Evolutionary conservation across 1,140 invertebrate species (phyloP).

Genomic region (Araneus ventricosus): DNA sequence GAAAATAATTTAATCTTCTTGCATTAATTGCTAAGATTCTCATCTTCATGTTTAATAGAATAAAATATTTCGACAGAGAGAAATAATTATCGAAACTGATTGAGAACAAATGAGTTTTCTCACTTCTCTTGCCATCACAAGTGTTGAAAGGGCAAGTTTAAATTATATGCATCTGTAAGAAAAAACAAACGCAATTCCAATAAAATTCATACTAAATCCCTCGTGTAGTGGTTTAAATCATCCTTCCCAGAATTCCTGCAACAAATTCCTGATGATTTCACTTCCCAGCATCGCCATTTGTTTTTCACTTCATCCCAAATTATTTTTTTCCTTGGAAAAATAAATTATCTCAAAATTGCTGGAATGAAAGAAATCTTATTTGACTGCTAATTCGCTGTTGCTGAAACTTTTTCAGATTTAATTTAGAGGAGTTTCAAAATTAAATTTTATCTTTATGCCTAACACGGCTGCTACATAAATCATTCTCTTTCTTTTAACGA

Average conservation of each 20-base stretch:
- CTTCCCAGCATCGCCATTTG: conserved; percentile 28
- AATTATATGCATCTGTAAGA: neutral
- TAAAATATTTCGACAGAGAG: neutral
- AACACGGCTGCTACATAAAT: neutral
- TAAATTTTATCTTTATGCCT: neutral
- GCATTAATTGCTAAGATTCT: too few relatives aligned
- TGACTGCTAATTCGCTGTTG: neutral
- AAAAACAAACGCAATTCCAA: neutral
- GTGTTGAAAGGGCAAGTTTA: neutral
- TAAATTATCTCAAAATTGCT: conserved; percentile 8
- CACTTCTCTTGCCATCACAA: neutral
- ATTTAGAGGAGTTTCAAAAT: conserved; percentile 6
- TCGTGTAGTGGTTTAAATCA: neutral
- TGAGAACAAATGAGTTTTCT: neutral
- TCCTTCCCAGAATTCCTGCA: neutral
- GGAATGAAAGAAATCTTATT: conserved; percentile 24
- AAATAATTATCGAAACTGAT: neutral
- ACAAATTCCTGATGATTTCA: neutral
- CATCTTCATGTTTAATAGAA: neutral
- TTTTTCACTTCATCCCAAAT: neutral
- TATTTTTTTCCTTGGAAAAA: neutral
- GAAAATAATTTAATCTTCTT: too few relatives aligned
- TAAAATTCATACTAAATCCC: neutral
- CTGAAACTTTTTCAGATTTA: neutral
- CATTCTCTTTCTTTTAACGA: neutral